Conservation (phyloP, 2,888 invertebrate species). For the Agonum fuliginosum region DNA sequence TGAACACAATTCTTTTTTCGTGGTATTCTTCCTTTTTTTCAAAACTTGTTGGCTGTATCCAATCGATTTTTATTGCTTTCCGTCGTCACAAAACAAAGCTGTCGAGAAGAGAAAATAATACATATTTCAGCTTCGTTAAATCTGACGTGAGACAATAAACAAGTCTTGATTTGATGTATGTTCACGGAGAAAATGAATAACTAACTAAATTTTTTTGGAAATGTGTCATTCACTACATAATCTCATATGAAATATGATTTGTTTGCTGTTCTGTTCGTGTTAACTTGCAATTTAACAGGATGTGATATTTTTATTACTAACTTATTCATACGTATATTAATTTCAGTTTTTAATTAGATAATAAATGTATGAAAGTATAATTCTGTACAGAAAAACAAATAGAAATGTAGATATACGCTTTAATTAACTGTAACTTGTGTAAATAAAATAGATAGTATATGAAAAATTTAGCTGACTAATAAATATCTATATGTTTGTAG, state of each 20-base stretch:
- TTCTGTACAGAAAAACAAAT: too few relatives aligned
- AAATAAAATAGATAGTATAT: too few relatives aligned
- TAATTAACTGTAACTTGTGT: too few relatives aligned
- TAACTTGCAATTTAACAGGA: too few relatives aligned
- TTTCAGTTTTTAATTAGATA: too few relatives aligned
- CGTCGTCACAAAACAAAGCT: conserved; percentile 36
- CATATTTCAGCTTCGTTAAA: conserved; percentile 45
- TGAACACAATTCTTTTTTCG: conserved; percentile 14
- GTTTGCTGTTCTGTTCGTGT: too few relatives aligned
- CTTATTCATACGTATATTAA: too few relatives aligned
- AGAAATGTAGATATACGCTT: too few relatives aligned
- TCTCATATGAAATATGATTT: background rate
- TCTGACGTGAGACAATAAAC: conserved; percentile 44
- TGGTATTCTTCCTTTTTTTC: conserved; percentile 28
- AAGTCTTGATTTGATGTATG: conserved; percentile 35
- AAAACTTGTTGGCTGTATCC: conserved; percentile 40
- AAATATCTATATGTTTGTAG: too few relatives aligned
- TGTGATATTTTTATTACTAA: too few relatives aligned
- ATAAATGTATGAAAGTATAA: too few relatives aligned
- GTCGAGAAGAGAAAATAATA: conserved; percentile 37
- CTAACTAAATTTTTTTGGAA: conserved; percentile 19
- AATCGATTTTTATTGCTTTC: conserved; percentile 39
- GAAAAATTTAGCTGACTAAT: too few relatives aligned
- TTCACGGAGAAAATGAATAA: conserved; percentile 28
- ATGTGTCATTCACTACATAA: conserved; percentile 1